Evolutionary conservation across 2,888 invertebrate genomes (phyloP).

Genomic region (Trimorus sp.): DNA sequence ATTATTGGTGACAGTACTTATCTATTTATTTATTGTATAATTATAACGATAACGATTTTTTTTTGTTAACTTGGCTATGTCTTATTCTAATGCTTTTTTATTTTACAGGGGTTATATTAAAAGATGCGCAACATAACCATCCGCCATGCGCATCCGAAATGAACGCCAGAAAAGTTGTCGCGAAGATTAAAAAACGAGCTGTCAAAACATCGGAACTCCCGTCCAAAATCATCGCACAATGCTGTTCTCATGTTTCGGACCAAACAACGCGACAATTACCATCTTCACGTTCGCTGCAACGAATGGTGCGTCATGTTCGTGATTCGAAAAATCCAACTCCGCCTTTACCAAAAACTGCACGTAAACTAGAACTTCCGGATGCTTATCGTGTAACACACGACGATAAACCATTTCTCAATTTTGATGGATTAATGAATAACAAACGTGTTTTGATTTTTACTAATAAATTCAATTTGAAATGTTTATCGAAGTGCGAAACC

Average conservation of each 20-base stretch:
- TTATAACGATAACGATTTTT: background rate
- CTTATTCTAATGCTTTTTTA: background rate
- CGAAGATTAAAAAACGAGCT: background rate
- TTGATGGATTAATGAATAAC: background rate
- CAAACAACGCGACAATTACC: background rate
- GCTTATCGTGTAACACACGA: background rate
- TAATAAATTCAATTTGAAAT: slow-evolving; percentile 2
- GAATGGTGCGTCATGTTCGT: background rate
- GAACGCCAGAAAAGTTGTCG: slow-evolving; percentile 8
- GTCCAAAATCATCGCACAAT: background rate
- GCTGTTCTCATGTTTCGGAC: background rate
- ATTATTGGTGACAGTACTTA: no score
- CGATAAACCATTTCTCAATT: background rate
- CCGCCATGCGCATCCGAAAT: background rate
- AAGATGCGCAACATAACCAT: slow-evolving; percentile 9
- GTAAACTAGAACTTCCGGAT: background rate
- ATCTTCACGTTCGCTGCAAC: background rate
- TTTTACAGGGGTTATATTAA: slow-evolving; percentile 1
- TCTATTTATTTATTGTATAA: background rate
- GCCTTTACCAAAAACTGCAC: background rate
- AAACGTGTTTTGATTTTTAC: slow-evolving; percentile 14
- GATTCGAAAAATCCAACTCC: background rate
- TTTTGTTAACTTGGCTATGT: background rate
- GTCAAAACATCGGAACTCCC: background rate
- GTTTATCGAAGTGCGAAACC: background rate